phyloP scores from a whole-genome alignment of 2,888 invertebrate species.

The Callinectes sapidus region DNA sequence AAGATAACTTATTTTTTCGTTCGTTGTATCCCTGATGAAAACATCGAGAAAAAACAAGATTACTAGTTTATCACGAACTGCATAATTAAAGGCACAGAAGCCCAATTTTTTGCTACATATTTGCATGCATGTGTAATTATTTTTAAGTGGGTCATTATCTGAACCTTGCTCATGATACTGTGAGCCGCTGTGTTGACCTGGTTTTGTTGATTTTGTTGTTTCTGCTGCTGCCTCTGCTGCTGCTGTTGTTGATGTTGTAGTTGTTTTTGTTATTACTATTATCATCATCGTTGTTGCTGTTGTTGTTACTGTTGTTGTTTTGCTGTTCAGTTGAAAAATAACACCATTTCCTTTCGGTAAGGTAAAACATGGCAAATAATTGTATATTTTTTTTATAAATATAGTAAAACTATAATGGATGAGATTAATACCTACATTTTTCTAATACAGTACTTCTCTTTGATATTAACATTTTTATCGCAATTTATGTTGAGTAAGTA shows the following conservation, averaged over 20 bases:
- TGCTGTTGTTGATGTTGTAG: not conserved
- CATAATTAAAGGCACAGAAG: not conserved
- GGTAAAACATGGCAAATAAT: too few species aligned
- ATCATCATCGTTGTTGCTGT: too few species aligned
- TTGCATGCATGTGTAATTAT: not conserved
- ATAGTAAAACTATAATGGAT: too few species aligned
- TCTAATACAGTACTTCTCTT: too few species aligned
- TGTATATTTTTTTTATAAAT: too few species aligned
- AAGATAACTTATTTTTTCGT: not conserved
- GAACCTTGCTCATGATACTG: not conserved
- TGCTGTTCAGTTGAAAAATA: too few species aligned
- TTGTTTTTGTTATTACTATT: not conserved
- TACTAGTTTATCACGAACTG: not conserved
- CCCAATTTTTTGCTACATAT: not conserved
- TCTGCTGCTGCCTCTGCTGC: not conserved
- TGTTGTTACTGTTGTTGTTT: too few species aligned
- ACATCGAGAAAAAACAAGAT: not conserved
- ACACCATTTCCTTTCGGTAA: too few species aligned
- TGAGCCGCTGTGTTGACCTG: not conserved
- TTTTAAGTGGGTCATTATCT: not conserved
- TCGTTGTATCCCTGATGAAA: not conserved
- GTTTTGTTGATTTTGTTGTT: not conserved
- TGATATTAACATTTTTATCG: too few species aligned
- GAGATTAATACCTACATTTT: too few species aligned
- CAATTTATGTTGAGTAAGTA: too few species aligned